Evolutionary conservation across 1,140 invertebrate species (phyloP).

Genomic region (Apis laboriosa): DNA sequence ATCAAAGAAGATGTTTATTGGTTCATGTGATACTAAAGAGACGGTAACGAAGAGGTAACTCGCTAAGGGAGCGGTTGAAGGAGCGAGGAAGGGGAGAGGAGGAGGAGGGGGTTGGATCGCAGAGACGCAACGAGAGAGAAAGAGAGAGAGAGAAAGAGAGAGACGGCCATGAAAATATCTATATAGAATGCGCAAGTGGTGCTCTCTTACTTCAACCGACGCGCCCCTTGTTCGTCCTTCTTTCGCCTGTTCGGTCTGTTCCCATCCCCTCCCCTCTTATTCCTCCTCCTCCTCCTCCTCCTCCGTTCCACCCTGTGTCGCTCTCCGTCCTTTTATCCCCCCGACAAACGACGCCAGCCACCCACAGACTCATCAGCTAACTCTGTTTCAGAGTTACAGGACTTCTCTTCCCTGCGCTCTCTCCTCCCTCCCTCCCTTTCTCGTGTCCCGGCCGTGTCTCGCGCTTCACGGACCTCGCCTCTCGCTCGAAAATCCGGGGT

Average conservation of each 20-base stretch:
- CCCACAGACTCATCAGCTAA: constrained; percentile 79
- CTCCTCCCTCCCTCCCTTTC: constrained; percentile 19
- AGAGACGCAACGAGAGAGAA: constrained; percentile 36
- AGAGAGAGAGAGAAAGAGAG: constrained; percentile 31
- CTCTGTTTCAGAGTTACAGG: constrained; percentile 78
- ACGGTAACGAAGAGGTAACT: constrained; percentile 81
- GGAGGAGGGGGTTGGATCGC: constrained; percentile 35
- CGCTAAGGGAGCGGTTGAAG: constrained; percentile 76
- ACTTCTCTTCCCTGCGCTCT: constrained; percentile 53
- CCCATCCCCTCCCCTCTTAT: constrained; percentile 11
- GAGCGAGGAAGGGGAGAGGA: constrained; percentile 67
- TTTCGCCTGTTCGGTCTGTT: constrained; percentile 28
- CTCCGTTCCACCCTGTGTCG: constrained; percentile 10
- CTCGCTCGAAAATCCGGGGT: not conserved
- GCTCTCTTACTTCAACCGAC: constrained; percentile 37
- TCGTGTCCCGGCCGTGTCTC: constrained; percentile 46
- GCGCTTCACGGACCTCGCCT: constrained; percentile 32
- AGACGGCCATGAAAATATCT: constrained; percentile 61
- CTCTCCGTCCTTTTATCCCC: constrained; percentile 52
- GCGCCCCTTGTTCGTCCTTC: constrained; percentile 25
- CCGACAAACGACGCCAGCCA: constrained; percentile 75
- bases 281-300: not conserved
- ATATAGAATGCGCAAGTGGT: constrained; percentile 61
- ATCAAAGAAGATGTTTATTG: constrained; percentile 83
- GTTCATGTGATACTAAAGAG: constrained; percentile 82